A percentile compares a stretch with the other conserved stretches of the same genome.
Conservation (phyloP, 2,113 vertebrate species). For the Scolopax mira region DNA sequence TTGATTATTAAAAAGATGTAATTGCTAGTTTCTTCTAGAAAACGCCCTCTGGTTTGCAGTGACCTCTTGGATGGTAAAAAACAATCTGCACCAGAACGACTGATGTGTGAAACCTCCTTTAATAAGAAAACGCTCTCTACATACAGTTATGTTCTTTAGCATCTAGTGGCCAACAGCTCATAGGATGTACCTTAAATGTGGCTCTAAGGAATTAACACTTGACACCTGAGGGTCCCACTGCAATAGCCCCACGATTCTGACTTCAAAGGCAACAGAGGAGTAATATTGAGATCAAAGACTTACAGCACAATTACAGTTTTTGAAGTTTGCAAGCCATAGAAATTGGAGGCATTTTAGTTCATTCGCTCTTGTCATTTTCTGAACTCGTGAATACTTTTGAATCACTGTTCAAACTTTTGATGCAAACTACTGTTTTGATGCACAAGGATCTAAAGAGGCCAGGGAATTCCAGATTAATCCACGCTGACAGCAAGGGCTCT, state of each 20-base stretch:
- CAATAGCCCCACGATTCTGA: background rate
- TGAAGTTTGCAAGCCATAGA: background rate
- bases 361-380: background rate
- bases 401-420: background rate
- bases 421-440: background rate
- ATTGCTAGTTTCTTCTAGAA: background rate
- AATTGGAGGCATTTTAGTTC: background rate
- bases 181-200: background rate
- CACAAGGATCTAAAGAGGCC: background rate
- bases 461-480: background rate
- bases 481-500: background rate
- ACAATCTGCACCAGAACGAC: background rate
- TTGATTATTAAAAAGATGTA: background rate
- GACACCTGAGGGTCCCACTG: background rate
- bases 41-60: background rate
- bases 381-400: background rate
- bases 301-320: background rate
- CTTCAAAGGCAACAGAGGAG: constrained; percentile 7
- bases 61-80: background rate
- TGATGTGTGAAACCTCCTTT: background rate
- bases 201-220: background rate
- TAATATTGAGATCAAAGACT: constrained; percentile 6
- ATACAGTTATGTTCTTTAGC: background rate
- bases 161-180: background rate
- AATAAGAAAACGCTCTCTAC: background rate